phyloP scores from a whole-genome alignment of 2,113 vertebrate genomes.

The Plecotus auritus region DNA sequence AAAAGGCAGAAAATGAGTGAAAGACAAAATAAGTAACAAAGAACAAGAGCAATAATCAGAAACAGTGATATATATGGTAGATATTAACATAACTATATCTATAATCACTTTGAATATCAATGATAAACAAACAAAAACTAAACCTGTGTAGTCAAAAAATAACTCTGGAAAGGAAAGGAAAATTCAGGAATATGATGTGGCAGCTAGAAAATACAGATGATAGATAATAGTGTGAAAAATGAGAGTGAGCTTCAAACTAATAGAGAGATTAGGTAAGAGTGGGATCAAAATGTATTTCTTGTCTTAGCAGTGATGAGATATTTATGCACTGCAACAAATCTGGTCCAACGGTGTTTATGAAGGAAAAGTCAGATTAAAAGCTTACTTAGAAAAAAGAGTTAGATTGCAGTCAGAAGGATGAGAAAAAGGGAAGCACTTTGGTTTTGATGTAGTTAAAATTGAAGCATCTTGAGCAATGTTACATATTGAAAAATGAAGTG shows the following conservation, averaged over 20 bases:
- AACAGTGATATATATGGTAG: background rate
- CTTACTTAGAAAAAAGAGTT: background rate
- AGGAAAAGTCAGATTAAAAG: background rate
- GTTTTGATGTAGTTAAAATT: background rate
- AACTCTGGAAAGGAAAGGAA: background rate
- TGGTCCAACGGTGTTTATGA: background rate
- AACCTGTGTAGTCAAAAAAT: background rate
- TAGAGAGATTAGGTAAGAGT: background rate
- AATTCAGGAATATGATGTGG: background rate
- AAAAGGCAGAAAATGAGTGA: too few species aligned
- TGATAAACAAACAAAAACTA: background rate
- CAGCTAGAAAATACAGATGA: background rate
- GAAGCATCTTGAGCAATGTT: background rate
- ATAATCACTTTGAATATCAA: background rate
- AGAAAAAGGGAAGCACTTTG: background rate
- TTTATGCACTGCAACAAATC: background rate
- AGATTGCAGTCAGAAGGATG: background rate
- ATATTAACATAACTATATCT: background rate
- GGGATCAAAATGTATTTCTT: background rate
- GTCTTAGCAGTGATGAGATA: background rate
- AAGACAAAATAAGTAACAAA: too few species aligned
- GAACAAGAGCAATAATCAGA: background rate
- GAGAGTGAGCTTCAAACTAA: background rate
- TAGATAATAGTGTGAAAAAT: background rate
- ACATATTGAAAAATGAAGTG: background rate